Base-by-base conservation (phyloP, 2,797 vertebrate species). In the Lutjanus campechanus region DNA sequence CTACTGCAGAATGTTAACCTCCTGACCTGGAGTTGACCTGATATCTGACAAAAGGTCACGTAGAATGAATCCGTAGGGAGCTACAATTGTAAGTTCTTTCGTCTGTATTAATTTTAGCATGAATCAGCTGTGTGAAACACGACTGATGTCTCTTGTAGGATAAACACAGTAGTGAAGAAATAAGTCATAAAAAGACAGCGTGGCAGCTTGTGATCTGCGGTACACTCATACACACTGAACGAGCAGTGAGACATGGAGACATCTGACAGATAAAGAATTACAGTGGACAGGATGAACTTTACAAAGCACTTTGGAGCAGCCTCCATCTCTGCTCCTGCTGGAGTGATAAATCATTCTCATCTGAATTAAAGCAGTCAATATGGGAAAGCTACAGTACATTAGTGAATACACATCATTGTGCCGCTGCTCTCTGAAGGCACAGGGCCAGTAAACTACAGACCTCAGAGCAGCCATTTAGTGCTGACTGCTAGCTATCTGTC, bases 191-290 rank as follows among this genome's bases (percentile, higher is more conserved):
- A 51, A 22, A 47, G 54, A 17, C 40, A 46, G 46, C 5, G 9
- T 13, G 46, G 51, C 65, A 69, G 53, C 54, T 56, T 29, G 41
- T n/a, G 1, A 41, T 13, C 51, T 76, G 40, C 8, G 17, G 3
- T 16, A 10, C 64, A 53, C 40, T 72, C 69, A 46, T 7, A 36
- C 53, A 20, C 63, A 19, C 29, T 20, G 56, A 54, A 6, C 40
- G 56, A 54, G 8, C 44, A 47, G 51, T 56, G 36, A 53, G 62
- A 72, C 56, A 54, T 1, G 0, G 43, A 53, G 10, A 70, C 69
- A n/a, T 61, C n/a, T 36, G 65, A 46, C 50, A 55, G 43, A 25
- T 47, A 61, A 75, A 72, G 63, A 79, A 41, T 66, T 58, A 66
- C 16, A 56, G 64, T 47, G 6, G 5, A 25, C 59, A 44, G 53